phyloP scores from a whole-genome alignment of 2,888 invertebrate genomes.

The Ptychoptera contaminata region DNA sequence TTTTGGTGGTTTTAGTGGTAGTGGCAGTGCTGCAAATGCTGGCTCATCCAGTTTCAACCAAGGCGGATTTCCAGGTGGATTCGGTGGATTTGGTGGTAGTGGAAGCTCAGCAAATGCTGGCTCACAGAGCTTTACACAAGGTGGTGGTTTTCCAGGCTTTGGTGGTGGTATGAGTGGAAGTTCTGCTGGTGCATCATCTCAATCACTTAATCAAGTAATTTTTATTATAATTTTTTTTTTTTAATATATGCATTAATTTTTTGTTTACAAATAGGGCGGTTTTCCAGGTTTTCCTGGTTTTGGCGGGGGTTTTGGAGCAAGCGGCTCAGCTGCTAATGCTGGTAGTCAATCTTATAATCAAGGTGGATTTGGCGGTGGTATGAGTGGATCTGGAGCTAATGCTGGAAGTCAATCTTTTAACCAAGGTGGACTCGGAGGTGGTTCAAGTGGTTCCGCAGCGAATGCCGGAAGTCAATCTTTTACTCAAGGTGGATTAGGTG shows the following conservation, averaged over 20 bases:
- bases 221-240: too few relatives aligned
- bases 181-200: not conserved
- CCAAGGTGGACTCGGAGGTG: slow-evolving; percentile 2
- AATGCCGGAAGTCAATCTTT: not conserved
- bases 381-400: not conserved
- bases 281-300: not conserved
- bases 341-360: not conserved
- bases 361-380: not conserved
- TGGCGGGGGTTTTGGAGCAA: not conserved
- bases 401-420: not conserved
- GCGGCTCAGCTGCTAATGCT: not conserved
- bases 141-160: not conserved
- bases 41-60: not conserved
- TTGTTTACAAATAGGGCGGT: not conserved
- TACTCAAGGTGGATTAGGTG: not conserved
- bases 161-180: not conserved
- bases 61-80: not conserved
- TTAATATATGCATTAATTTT: too few relatives aligned
- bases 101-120: not conserved
- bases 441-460: not conserved
- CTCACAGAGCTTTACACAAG: not conserved
- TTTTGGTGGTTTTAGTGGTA: slow-evolving; percentile 1
- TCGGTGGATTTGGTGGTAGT: slow-evolving; percentile 1
- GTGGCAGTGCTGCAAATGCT: not conserved
- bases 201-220: not conserved